Evolutionary conservation across 2,113 vertebrate species (phyloP).

Genomic region (Phalacrocorax carbo): DNA sequence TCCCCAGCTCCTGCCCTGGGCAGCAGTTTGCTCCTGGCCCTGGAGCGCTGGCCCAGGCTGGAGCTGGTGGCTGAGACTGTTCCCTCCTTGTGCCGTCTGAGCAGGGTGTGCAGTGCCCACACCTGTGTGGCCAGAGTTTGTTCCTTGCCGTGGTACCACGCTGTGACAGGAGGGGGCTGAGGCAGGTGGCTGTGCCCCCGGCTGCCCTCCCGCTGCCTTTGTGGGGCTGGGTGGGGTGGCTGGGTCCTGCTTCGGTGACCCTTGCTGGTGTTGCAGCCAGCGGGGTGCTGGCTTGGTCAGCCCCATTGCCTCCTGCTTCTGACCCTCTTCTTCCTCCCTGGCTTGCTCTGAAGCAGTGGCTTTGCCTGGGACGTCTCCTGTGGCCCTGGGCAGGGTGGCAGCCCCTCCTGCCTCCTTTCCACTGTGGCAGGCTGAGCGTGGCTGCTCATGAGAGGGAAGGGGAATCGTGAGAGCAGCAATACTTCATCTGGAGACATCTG

Average conservation of each 20-base stretch:
- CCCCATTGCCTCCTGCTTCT: not conserved
- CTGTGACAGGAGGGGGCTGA: not conserved
- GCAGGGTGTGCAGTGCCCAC: fast-evolving
- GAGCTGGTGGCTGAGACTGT: not conserved
- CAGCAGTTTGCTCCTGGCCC: not conserved
- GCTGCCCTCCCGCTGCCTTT: not conserved
- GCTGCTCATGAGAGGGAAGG: not conserved
- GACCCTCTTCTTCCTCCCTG: not conserved
- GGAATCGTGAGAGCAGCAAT: not conserved
- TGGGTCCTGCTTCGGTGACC: not conserved
- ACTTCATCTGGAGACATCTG: not conserved
- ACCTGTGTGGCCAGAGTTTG: not conserved
- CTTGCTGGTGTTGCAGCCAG: not conserved
- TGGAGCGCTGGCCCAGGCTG: not conserved
- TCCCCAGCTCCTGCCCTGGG: not conserved
- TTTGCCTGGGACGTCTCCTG: not conserved
- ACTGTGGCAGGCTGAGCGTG: not conserved
- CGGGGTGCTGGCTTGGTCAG: not conserved
- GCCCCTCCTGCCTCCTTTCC: not conserved
- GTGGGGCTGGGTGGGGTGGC: not conserved
- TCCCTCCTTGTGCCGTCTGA: not conserved
- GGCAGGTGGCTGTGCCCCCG: not conserved
- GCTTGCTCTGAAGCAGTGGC: not conserved
- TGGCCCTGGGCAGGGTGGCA: not conserved
- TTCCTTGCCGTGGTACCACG: fast-evolving